Evolutionary conservation across 1,140 invertebrate species (phyloP).

Genomic region (Drosophila auraria): DNA sequence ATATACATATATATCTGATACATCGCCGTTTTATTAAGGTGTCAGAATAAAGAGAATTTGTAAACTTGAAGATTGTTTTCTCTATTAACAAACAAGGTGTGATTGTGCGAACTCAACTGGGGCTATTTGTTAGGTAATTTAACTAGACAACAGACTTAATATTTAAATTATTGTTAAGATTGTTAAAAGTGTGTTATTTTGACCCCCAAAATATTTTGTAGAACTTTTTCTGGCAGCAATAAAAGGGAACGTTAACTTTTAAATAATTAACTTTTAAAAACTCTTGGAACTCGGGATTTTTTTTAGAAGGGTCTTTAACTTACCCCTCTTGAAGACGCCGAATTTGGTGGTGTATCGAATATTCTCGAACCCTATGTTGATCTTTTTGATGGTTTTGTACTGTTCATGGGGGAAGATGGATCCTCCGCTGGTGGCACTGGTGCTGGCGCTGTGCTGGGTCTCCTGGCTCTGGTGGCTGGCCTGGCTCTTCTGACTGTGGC

Average conservation of each 20-base stretch:
- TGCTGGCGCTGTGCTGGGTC: constrained; percentile 27
- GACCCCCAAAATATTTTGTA: neutral
- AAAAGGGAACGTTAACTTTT: neutral
- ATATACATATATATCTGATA: neutral
- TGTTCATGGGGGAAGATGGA: constrained; percentile 75
- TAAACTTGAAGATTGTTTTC: constrained; percentile 7
- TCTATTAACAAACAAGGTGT: constrained; percentile 4
- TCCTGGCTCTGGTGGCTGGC: constrained; percentile 19
- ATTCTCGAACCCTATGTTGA: constrained; percentile 77
- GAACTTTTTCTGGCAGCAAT: neutral
- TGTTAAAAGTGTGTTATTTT: neutral
- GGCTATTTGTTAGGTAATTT: too few relatives aligned
- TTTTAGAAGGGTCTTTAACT: constrained; percentile 2
- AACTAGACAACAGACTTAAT: neutral
- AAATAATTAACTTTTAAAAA: too few relatives aligned
- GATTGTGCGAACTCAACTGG: neutral
- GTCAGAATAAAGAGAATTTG: constrained; percentile 1
- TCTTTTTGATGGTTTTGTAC: constrained; percentile 71
- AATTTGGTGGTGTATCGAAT: constrained; percentile 62
- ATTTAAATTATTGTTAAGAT: neutral
- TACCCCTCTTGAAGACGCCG: constrained; percentile 73
- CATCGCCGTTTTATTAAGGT: neutral
- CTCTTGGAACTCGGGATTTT: neutral
- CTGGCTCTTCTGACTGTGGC: constrained; percentile 29
- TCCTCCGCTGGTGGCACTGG: constrained; percentile 44